Base-by-base conservation (phyloP, 2,797 vertebrate species). In the Heterohyrax brucei region DNA sequence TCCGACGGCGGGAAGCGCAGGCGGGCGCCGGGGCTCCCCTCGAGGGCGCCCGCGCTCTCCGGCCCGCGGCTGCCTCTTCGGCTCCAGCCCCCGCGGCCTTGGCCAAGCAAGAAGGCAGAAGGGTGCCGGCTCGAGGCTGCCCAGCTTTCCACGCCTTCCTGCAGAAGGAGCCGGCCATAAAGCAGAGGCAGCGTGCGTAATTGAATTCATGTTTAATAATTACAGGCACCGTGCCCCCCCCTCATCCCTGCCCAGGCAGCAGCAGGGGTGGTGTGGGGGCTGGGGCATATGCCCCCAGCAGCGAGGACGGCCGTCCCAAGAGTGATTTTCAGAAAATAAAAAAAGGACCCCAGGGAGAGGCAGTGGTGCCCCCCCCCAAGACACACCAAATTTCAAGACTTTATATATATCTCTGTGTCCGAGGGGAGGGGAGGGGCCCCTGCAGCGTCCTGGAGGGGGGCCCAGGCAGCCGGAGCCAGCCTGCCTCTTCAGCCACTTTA, bases 131-230 rank as follows among this genome's bases (percentile, higher is more conserved):
- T 93, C 95, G 73, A 79, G 79, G 56, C 59, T 61, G 56, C 72
- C 92, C 86, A 89, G 77, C 76, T 53, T 83, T 22, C 80, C 77
- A 33, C 2, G 77, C 24, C 33, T 48, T 92, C 66, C 94, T 95
- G 61, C 64, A 89, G 79, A 85, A 72, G 85, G 72, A 77, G 81
- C 46, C 92, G 84, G 87, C 66, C 91, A 97, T n/a, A 92, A 95
- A 97, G 91, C 93, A 97, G 95, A 98, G 76, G 93, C 97, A 89
- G 28, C 59, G 50, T 95, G 77, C 93, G 93, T 98, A 98, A 97
- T 97, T 97, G 97, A 98, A 98, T 98, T 97, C 97, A 97, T 97
- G 97, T 98, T 98, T 98, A 98, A 98, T 98, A 97, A 98, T 98
- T 98, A 98, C 97, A 98, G 97, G 97, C 95, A 95, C 95, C 95